Evolutionary conservation across 2,888 invertebrate species (phyloP).

Genomic region (Deilephila elpenor): DNA sequence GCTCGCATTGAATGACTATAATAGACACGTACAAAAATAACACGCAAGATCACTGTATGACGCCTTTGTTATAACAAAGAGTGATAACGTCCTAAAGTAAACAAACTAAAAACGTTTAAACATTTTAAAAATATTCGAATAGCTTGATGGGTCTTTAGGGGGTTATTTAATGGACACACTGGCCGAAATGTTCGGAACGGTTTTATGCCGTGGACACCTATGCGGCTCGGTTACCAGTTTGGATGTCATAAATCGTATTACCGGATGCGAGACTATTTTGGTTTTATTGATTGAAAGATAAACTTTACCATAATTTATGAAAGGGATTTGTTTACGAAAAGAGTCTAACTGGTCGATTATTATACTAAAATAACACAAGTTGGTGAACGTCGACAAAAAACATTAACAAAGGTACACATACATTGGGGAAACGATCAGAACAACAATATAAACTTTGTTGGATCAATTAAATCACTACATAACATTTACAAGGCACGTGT

Average conservation of each 20-base stretch:
- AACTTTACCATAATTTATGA: conserved; percentile 53
- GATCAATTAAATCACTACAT: conserved; percentile 2
- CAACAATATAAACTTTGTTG: conserved; percentile 31
- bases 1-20: too few relatives aligned
- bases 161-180: conserved; percentile 29
- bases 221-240: conserved; percentile 44
- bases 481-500: conserved; percentile 9
- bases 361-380: conserved; percentile 45
- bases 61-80: conserved; percentile 1
- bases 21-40: not conserved
- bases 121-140: conserved; percentile 20
- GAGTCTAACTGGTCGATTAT: conserved; percentile 43
- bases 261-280: conserved; percentile 65
- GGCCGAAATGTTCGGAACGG: conserved; percentile 29
- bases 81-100: conserved; percentile 10
- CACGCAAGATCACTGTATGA: not conserved
- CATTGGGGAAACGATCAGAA: conserved; percentile 12
- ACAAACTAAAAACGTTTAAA: conserved; percentile 11
- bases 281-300: conserved; percentile 70
- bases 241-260: conserved; percentile 54
- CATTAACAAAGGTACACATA: conserved; percentile 29
- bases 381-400: conserved; percentile 41
- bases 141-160: conserved; percentile 27
- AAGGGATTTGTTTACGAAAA: conserved; percentile 51
- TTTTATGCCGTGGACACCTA: conserved; percentile 50